Base-by-base conservation (phyloP, 2,113 vertebrate genomes). In the Podocnemis expansa region DNA sequence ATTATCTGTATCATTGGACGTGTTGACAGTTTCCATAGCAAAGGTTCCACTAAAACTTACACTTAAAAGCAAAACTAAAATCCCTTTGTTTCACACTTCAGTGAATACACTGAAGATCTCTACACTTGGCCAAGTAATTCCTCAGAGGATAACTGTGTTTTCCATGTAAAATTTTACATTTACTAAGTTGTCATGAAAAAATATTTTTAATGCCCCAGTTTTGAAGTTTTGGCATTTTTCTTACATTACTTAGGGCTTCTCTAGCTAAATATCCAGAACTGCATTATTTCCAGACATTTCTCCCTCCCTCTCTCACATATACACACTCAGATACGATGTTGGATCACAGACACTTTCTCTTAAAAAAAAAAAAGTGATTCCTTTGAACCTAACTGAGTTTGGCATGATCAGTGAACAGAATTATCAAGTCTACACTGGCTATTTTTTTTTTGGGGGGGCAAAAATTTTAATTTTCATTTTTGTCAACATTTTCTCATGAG, bases 141-240 rank as follows among this genome's bases (percentile, higher is more conserved):
- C 80, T 73, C 22, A 88, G 86, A 87, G 80, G 1, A 5, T 54
- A 80, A 70, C 6, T 17, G 6, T 38, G 75, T 78, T 89, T 93
- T n/a, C 13, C 38, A 21, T n/a, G 31, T 0, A 0, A 76, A 27
- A 82, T 17, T 51, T 78, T 10, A 45, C 0, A 2, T 43, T 91
- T 88, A 76, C 8, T 67, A 88, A 81, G 10, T 73, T 21, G 34
- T 24, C 41, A 25, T 55, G 9, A 75, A 27, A 82, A 82, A 93
- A 80, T 14, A 87, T 10, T 47, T 70, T 82, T 47, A 80, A 79
- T 79, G 6, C 1, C 5, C 1, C 2, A 5, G 4, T 63, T n/a
- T 13, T 49, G 43, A 16, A 82, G 24, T 4, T 31, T 13, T 41
- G 8, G 8, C 8, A 8, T 92, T 92, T 54, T 67, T 55, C 94